Conservation (phyloP, 1,140 invertebrate genomes). For the Riptortus pedestris region DNA sequence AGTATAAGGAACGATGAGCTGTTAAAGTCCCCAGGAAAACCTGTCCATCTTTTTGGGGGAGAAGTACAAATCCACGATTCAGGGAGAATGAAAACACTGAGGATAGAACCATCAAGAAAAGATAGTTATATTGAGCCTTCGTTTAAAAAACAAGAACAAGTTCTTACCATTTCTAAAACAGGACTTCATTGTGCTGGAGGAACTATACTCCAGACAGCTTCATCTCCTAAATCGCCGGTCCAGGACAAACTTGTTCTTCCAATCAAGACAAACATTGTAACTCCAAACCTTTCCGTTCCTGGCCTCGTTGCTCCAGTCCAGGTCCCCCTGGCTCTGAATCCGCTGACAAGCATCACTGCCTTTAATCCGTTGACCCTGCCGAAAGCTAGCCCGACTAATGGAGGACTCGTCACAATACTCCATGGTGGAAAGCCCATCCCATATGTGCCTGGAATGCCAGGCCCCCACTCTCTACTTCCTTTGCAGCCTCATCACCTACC, state of each 20-base stretch:
- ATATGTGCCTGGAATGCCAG: conserved; percentile 75
- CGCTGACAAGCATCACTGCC: conserved; percentile 48
- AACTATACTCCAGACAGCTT: conserved; percentile 39
- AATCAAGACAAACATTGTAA: conserved; percentile 46
- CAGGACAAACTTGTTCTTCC: conserved; percentile 46
- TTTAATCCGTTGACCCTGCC: conserved; percentile 56
- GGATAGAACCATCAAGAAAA: conserved; percentile 45
- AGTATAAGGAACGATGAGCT: neutral
- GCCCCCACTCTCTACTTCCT: conserved; percentile 41
- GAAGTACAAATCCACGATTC: conserved; percentile 61
- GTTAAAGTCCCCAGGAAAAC: conserved; percentile 15
- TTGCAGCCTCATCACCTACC: conserved; percentile 30
- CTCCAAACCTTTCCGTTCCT: conserved; percentile 44
- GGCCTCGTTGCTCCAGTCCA: conserved; percentile 32
- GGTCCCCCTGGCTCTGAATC: conserved; percentile 36
- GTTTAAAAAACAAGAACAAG: conserved; percentile 19
- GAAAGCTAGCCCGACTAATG: conserved; percentile 23
- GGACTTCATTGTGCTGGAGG: conserved; percentile 38
- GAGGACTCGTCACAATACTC: conserved; percentile 34
- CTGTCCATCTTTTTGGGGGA: conserved; percentile 58
- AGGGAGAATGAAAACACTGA: conserved; percentile 53
- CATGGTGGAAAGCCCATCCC: conserved; percentile 62
- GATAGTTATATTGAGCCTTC: neutral
- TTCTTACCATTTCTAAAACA: conserved; percentile 39
- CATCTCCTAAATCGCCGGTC: conserved; percentile 25